Base-by-base conservation (phyloP, 2,113 vertebrate species). In the Mohoua ochrocephala region DNA sequence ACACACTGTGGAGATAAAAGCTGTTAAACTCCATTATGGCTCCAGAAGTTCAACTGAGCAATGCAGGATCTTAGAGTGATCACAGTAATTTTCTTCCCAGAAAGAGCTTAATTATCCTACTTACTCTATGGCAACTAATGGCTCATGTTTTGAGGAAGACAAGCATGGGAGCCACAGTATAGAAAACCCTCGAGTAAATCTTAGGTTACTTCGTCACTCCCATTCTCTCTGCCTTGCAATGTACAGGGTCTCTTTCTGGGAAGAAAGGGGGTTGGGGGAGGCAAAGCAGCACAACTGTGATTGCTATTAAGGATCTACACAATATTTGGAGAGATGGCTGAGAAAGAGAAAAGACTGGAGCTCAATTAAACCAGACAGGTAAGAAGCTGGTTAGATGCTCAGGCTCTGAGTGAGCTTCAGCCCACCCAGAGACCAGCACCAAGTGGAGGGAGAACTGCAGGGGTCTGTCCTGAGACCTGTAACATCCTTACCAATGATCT, bases 211-310 rank as follows among this genome's bases (percentile, higher is more conserved):
- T 20, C 0, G 0, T 65, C 41, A 28, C 6, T 65, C 20, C 39
- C 2, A 15, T 53, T 64, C 42, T 28, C 15, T 41, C 54, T 45
- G 20, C 56, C 13, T 53, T 50, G 35, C 1, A 3, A 3, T 7
- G 6, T 19, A 71, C 28, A 83, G 7, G 6, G 10, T 37, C 39
- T 44, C 16, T 54, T 59, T 11, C 1, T 0, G 6, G 4, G 13
- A 27, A 20, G 35, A 26, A 60, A 21, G 3, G 1, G 2, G 17
- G 3, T 2, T 57, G 14, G 2, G 2, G 10, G 19, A 39, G 19
- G 14, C 10, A 24, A 49, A 39, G 39, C 5, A 61, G n/a, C 28
- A 67, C 9, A 37, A 79, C 33, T 45, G 10, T 27, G 70, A 39
- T 15, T 80, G 16, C 30, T 69, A 22, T 27, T 56, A 59, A 41